A percentile compares a stretch with the other conserved stretches of the same genome.
Conservation (phyloP, 2,113 vertebrate species). For the Sciurus niger region DNA sequence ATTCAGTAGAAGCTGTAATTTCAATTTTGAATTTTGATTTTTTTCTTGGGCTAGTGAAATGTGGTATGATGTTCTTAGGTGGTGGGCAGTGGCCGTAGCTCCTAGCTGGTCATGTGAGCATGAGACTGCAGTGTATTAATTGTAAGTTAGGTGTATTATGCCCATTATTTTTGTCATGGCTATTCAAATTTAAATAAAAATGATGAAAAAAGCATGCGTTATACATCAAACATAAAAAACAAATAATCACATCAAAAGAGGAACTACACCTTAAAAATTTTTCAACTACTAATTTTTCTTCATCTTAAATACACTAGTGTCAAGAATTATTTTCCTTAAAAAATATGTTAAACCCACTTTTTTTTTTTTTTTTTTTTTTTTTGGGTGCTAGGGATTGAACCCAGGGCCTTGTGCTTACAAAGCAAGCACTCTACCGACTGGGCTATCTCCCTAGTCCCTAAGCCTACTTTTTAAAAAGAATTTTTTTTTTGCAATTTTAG, state of each 20-base stretch:
- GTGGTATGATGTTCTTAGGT: not conserved
- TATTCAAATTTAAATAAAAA: constrained; percentile 34
- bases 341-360: not conserved
- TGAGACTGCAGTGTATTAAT: not conserved
- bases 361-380: too few species aligned
- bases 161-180: not conserved
- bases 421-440: too few species aligned
- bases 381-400: too few species aligned
- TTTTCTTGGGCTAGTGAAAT: not conserved
- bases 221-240: not conserved
- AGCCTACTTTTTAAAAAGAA: too few species aligned
- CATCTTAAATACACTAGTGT: not conserved
- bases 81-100: too few species aligned
- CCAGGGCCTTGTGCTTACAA: too few species aligned
- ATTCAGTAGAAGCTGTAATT: not conserved
- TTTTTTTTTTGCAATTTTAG: too few species aligned
- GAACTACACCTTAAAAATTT: not conserved
- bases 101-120: too few species aligned
- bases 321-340: not conserved
- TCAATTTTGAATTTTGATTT: not conserved
- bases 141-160: not conserved
- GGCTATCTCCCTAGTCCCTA: too few species aligned
- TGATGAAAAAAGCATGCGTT: not conserved
- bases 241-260: not conserved
- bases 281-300: not conserved